Evolutionary conservation across 2,113 vertebrate species (phyloP).

Genomic region (Clarias gariepinus): DNA sequence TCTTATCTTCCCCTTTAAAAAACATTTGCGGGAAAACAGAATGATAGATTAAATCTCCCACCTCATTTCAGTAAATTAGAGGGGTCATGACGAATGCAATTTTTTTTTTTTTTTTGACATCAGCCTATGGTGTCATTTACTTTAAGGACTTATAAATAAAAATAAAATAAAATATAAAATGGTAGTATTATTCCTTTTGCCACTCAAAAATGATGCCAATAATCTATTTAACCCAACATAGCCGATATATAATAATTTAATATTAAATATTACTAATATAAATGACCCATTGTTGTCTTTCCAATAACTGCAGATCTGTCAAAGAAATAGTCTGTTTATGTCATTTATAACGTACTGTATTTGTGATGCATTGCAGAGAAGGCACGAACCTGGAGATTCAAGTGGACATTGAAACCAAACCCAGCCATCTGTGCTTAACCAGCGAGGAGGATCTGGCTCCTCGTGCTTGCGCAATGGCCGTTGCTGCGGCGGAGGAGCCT

Average conservation of each 20-base stretch:
- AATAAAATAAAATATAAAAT: neutral
- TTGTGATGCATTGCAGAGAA: slow-evolving; percentile 78
- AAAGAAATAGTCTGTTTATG: too few species aligned
- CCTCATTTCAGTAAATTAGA: neutral
- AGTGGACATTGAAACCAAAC: slow-evolving; percentile 98
- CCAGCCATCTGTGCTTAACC: slow-evolving; percentile 92
- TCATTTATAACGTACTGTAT: neutral
- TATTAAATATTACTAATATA: neutral
- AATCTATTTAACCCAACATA: too few species aligned
- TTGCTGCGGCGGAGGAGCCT: slow-evolving; percentile 70
- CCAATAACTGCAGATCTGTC: neutral
- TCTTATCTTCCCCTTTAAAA: neutral
- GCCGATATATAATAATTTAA: too few species aligned
- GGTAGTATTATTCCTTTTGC: neutral
- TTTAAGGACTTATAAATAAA: neutral
- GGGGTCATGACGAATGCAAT: neutral
- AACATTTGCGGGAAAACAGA: neutral
- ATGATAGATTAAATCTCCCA: neutral
- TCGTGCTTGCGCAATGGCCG: slow-evolving; percentile 62
- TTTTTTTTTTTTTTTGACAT: neutral
- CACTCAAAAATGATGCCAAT: neutral
- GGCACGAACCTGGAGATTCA: slow-evolving; percentile 98
- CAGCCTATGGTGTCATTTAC: neutral
- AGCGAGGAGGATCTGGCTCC: slow-evolving; percentile 92
- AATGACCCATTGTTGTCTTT: neutral